Base-by-base conservation (phyloP, 30 jellyfish, hydroid and myxozoan genomes). In the Rhopilema esculentum region DNA sequence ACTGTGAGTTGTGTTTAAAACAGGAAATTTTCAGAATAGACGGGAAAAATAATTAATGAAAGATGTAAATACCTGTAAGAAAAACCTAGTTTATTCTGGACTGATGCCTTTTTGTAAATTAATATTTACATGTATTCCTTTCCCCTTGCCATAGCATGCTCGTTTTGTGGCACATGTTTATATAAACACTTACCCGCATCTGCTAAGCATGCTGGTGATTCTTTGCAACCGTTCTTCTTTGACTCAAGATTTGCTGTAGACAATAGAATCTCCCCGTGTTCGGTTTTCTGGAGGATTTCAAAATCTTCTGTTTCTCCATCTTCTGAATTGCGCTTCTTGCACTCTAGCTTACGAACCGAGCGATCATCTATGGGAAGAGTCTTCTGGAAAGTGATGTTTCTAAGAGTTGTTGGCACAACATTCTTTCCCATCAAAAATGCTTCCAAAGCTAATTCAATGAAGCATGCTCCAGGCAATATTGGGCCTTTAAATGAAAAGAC, bases 381-480 rank as follows among this genome's bases (percentile, higher is more conserved):
- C n/a, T 65, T 79, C n/a, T 57, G 74, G 1, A 79, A 79, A 1
- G 27, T 49, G 21, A 64, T 6, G 30, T 79, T 81, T 23, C 21
- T 22, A 4, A 79, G 28, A 1, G 57, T 8, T 23, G 64, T 29
- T 21, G 84, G 89, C 26, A 19, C 48, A 53, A 29, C 27, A 12
- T 18, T 16, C 18, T 33, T 64, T 26, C 65, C 84, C 79, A 79
- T 2, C 57, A 40, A 52, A 19, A 40, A 83, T 23, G 89, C 89
- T 30, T 79, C 89, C 82, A 79, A 23, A 57, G 74, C 79, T 29
- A 63, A 24, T 33, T 79, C 89, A 24, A 79, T 57, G 64, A 51
- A 79, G 32, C 84, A 16, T 15, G 89, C 89, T 8, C 89, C 89
- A 25, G 89, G 89, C 30, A 52, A 32, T 1, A 53, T 53, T 1